These are phyloP conservation scores for Camelus dromedarius DNA, from an alignment of 2,113 vertebrate species.

Conservation along the genomic window DNA sequence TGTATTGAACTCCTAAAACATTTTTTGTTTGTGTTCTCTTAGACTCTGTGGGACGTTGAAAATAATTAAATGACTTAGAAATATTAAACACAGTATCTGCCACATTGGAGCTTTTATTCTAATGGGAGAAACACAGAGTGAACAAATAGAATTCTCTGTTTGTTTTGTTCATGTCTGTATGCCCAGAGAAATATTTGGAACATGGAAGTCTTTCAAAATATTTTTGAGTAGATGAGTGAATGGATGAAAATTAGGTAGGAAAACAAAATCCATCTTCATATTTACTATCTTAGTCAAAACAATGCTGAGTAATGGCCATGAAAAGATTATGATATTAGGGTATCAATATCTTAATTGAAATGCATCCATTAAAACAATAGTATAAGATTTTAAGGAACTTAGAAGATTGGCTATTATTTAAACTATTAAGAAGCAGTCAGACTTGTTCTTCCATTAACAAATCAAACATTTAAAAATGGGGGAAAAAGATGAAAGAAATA, in stretches of 20 bases:
- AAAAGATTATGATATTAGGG: not conserved
- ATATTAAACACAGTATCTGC: not conserved
- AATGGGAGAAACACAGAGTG: no score
- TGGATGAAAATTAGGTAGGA: not conserved
- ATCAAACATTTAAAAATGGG: not conserved
- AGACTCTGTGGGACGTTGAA: not conserved
- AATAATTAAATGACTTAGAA: conserved; percentile 9
- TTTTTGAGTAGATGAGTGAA: not conserved
- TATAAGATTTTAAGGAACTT: not conserved
- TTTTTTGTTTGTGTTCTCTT: not conserved
- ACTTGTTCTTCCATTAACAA: conserved; percentile 47
- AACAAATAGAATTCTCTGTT: not conserved
- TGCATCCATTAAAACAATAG: not conserved
- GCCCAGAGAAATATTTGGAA: not conserved
- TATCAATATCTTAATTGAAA: not conserved
- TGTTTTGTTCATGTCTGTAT: not conserved
- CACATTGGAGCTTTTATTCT: no score
- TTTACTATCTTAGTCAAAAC: not conserved
- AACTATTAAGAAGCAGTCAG: not conserved
- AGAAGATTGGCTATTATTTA: conserved; percentile 1
- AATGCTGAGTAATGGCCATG: not conserved
- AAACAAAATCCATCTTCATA: not conserved
- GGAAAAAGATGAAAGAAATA: not conserved
- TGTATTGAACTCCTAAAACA: not conserved
- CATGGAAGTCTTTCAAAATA: not conserved